phyloP scores from a whole-genome alignment of 1,140 invertebrate species.

The Oppia nitens region DNA sequence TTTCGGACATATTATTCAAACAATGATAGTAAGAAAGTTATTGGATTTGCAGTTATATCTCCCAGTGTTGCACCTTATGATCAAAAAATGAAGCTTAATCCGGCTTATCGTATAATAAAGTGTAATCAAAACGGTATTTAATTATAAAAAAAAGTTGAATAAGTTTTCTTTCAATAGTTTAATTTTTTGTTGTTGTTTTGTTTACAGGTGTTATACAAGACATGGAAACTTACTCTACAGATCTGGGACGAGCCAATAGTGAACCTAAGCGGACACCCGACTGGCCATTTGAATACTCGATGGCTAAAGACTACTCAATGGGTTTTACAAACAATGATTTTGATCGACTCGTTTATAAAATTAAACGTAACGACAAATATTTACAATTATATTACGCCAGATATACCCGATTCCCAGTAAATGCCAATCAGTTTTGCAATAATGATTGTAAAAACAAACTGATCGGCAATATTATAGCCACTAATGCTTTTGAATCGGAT shows the following conservation, averaged over 20 bases:
- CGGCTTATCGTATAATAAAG: conserved; percentile 58
- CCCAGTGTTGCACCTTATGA: conserved; percentile 33
- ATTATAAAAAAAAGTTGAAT: no score
- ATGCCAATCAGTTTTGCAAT: not conserved
- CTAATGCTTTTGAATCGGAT: not conserved
- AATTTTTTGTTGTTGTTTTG: no score
- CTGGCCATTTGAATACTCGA: conserved; percentile 77
- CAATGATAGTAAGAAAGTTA: conserved; percentile 22
- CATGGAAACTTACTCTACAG: no score
- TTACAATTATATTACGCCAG: conserved; percentile 60
- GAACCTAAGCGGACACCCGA: conserved; percentile 36
- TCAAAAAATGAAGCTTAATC: conserved; percentile 51
- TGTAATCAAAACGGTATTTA: conserved; percentile 35
- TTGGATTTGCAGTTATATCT: conserved; percentile 29
- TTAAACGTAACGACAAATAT: conserved; percentile 59
- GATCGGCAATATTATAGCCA: not conserved
- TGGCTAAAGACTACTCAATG: conserved; percentile 57
- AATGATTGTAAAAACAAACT: not conserved
- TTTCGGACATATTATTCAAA: conserved; percentile 33
- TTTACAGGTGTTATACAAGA: no score
- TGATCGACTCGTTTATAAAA: conserved; percentile 64
- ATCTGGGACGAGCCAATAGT: conserved; percentile 53
- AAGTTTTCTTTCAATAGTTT: no score
- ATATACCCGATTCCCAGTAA: not conserved
- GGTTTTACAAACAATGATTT: conserved; percentile 58